A percentile compares a stretch with the other conserved stretches of the same genome.
phyloP scores from a whole-genome alignment of 1,140 invertebrate genomes.

The Homarus americanus region DNA sequence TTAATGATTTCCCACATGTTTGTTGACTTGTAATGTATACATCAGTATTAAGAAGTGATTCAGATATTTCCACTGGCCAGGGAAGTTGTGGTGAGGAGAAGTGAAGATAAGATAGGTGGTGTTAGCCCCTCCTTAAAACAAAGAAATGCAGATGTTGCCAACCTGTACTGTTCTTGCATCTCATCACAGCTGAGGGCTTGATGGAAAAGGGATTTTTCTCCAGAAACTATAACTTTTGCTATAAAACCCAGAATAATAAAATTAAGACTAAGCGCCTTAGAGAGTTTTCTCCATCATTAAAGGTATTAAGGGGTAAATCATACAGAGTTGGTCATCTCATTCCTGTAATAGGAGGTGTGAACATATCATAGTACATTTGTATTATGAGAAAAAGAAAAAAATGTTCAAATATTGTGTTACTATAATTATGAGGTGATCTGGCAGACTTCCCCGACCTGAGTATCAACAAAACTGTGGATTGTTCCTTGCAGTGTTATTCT shows the following conservation, averaged over 20 bases:
- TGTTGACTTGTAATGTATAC: neutral
- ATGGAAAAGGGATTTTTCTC: neutral
- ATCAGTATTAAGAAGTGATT: conserved; percentile 16
- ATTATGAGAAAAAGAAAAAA: neutral
- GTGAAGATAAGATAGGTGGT: neutral
- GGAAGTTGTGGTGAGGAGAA: neutral
- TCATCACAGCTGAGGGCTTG: neutral
- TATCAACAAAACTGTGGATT: conserved; percentile 33
- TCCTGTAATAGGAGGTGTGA: conserved; percentile 12
- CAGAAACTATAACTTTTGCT: neutral
- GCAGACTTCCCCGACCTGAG: conserved; percentile 23
- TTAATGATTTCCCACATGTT: neutral
- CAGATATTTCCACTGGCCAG: neutral
- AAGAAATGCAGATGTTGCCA: neutral
- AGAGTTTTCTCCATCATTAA: neutral
- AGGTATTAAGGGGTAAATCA: neutral
- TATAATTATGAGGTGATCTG: neutral
- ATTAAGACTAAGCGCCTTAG: neutral
- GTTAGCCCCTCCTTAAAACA: neutral
- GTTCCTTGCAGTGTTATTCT: conserved; percentile 51
- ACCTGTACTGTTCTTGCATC: neutral
- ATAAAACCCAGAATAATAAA: neutral
- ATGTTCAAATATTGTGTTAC: conserved; percentile 1
- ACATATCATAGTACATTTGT: conserved; percentile 33
- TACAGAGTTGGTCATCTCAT: neutral